phyloP scores from a whole-genome alignment of 2,888 invertebrate species.

The Luffia ferchaultella region DNA sequence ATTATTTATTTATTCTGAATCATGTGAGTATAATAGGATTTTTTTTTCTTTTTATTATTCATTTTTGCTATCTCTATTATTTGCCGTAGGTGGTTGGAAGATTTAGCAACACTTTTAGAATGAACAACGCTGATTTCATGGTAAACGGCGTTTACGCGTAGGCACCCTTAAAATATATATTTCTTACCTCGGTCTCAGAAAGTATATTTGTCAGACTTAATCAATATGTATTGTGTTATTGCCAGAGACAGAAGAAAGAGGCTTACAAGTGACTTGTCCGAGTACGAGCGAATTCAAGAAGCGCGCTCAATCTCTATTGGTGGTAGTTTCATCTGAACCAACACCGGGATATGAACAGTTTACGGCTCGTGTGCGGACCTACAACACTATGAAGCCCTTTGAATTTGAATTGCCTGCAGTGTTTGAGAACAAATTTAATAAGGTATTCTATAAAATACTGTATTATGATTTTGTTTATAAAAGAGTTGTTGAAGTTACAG shows the following conservation, averaged over 20 bases:
- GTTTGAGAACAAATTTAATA: conserved; percentile 57
- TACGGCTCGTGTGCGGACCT: conserved; percentile 79
- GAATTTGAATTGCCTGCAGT: conserved; percentile 73
- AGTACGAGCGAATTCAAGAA: conserved; percentile 71
- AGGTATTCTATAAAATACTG: conserved; percentile 49
- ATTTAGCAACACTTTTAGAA: too few relatives aligned
- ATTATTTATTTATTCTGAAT: too few relatives aligned
- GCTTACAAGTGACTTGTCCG: conserved; percentile 58
- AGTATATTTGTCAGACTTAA: not conserved
- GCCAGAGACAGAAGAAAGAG: conserved; percentile 47
- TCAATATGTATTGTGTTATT: not conserved
- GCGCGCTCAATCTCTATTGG: conserved; percentile 82
- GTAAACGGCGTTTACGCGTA: too few relatives aligned
- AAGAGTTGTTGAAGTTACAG: too few relatives aligned
- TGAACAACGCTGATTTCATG: too few relatives aligned
- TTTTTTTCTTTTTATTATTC: too few relatives aligned
- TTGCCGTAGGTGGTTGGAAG: too few relatives aligned
- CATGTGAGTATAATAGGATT: too few relatives aligned
- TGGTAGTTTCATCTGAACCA: conserved; percentile 90
- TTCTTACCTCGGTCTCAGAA: not conserved
- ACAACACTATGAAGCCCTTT: conserved; percentile 83
- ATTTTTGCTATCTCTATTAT: too few relatives aligned
- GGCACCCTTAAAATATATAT: too few relatives aligned
- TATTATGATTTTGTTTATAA: not conserved
- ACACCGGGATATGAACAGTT: conserved; percentile 77